Base-by-base conservation (phyloP, 2,113 vertebrate species). In the Sclerurus mexicanus region DNA sequence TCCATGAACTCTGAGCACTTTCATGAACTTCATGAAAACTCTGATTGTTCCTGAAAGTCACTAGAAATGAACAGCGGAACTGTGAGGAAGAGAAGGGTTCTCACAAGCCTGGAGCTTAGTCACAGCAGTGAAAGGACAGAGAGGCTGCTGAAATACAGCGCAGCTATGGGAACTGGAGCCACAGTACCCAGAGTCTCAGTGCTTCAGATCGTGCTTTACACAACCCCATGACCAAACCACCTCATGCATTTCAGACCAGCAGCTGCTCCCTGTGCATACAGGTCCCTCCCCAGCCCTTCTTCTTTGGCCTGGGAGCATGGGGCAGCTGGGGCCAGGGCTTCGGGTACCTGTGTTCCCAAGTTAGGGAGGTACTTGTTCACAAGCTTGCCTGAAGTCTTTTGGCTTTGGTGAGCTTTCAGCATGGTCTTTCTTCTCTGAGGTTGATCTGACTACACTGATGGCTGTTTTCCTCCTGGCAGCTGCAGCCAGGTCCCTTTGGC, bases 181-280 rank as follows among this genome's bases (percentile, higher is more conserved):
- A 1, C 49, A 46, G 62, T 1, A 12, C 8, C 21, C 52, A 18
- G 17, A 31, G 28, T 6, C 58, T 35, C 18, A 31, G 52, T 31
- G 75, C 72, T 71, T 58, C 3, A 2, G 49, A 9, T 12, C 4
- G 4, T 0, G 40, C 75, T 74, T 44, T 19, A 8, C n/a, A 2
- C 52, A 59, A 1, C 3, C 24, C 62, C 6, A 0, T 12, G 66
- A 35, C 69, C 85, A 72, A 3, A 17, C 16, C 37, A 9, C 2
- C 0, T 6, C 31, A 1, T 0, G 3, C 6, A 0, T n/a, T 6
- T 13, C 44, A 24, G 30, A 67, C 4, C 55, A 17, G 33, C 11
- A 59, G 85, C 9, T 8, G 7, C 10, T 67, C 50, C 49, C 37
- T 5, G 4, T 10, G 33, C 14, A 18, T 1, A 13, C 3, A 9